Conservation (phyloP, 1,140 invertebrate genomes). For the Berghia stephanieae region DNA sequence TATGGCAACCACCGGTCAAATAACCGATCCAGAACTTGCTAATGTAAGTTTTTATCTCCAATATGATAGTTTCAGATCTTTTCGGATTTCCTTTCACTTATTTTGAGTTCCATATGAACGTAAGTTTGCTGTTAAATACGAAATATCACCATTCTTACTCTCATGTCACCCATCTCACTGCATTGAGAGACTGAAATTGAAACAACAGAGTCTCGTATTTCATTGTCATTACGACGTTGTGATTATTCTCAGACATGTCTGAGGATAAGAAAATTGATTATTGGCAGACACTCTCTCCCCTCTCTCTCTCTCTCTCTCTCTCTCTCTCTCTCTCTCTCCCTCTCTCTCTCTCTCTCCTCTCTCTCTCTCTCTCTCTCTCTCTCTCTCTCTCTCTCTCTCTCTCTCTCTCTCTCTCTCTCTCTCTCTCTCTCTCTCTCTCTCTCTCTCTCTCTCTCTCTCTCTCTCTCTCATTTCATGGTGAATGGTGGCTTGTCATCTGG, state of each 20-base stretch:
- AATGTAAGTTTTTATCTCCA: constrained; percentile 15
- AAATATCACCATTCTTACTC: neutral
- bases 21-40: constrained; percentile 9
- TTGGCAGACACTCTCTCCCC: neutral
- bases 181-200: too few relatives aligned
- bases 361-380: neutral
- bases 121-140: neutral
- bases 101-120: neutral
- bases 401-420: neutral
- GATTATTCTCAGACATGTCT: too few relatives aligned
- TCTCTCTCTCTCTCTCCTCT: constrained; percentile 11
- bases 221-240: neutral
- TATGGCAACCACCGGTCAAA: constrained; percentile 23
- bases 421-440: neutral
- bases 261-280: too few relatives aligned
- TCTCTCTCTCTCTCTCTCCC: constrained; percentile 10
- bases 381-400: too few relatives aligned
- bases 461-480: neutral
- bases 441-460: neutral
- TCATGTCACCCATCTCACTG: too few relatives aligned
- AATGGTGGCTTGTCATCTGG: too few relatives aligned
- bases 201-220: too few relatives aligned
- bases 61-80: neutral
- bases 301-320: constrained; percentile 11
- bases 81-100: neutral